Evolutionary conservation across 1,140 invertebrate species (phyloP).

Genomic region (Matsumurasca onukii): DNA sequence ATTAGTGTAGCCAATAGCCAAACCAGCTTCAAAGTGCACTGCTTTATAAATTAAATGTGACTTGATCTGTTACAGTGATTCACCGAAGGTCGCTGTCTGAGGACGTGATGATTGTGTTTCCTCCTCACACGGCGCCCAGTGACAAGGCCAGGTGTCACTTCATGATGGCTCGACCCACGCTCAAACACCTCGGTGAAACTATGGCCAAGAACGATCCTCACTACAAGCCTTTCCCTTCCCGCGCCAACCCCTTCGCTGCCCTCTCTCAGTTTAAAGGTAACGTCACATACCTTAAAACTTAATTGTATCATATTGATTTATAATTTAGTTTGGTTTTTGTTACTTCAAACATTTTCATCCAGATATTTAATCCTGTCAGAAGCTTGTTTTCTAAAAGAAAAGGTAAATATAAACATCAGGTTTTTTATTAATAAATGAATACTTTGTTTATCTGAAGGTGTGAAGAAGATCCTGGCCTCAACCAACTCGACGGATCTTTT

Average conservation of each 20-base stretch:
- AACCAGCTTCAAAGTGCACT: too few relatives aligned
- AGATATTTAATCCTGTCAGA: too few relatives aligned
- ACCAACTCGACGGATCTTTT: slow-evolving; percentile 55
- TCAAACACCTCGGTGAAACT: slow-evolving; percentile 67
- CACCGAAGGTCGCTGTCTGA: slow-evolving; percentile 71
- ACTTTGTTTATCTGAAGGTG: too few relatives aligned
- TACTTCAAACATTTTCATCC: too few relatives aligned
- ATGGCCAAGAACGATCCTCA: slow-evolving; percentile 80
- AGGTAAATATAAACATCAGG: too few relatives aligned
- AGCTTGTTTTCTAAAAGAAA: too few relatives aligned
- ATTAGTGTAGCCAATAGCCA: too few relatives aligned
- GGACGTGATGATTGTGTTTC: slow-evolving; percentile 57
- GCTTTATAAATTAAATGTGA: too few relatives aligned
- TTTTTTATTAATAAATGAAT: too few relatives aligned
- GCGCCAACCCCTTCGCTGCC: slow-evolving; percentile 68
- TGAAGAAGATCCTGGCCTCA: slow-evolving; percentile 72
- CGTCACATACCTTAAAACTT: too few relatives aligned
- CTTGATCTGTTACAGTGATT: slow-evolving; percentile 49
- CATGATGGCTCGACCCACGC: slow-evolving; percentile 48
- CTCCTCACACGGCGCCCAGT: slow-evolving; percentile 57
- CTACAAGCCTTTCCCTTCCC: slow-evolving; percentile 58
- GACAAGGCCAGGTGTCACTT: slow-evolving; percentile 73
- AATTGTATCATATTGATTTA: too few relatives aligned
- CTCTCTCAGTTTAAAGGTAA: slow-evolving; percentile 61
- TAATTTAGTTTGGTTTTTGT: too few relatives aligned